Evolutionary conservation across 37 sponge, comb jelly and placozoan species (phyloP).

Genomic region (Crambe crambe): DNA sequence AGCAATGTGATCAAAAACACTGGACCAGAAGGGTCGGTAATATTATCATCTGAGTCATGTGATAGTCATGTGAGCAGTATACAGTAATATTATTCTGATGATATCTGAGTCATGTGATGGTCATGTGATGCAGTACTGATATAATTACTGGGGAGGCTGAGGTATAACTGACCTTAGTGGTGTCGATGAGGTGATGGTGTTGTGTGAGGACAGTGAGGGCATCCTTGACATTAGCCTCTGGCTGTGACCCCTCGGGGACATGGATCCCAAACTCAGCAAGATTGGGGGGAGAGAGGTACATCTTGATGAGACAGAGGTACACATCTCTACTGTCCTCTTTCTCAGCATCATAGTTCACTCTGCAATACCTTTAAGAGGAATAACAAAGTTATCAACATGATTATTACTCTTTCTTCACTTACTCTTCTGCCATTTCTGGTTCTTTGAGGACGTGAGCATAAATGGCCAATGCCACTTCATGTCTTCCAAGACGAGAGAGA

Average conservation of each 20-base stretch:
- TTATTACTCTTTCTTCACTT: too few species aligned
- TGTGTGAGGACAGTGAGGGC: slow-evolving; percentile 66
- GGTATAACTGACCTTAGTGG: slow-evolving; percentile 58
- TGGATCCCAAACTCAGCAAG: slow-evolving; percentile 42
- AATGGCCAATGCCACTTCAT: slow-evolving; percentile 87
- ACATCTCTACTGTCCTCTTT: slow-evolving; percentile 62
- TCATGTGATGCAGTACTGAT: neutral
- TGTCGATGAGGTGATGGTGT: slow-evolving; percentile 80
- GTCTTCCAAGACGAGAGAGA: slow-evolving; percentile 71
- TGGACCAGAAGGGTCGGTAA: neutral
- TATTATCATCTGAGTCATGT: neutral
- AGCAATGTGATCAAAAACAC: neutral
- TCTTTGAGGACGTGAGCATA: slow-evolving; percentile 86
- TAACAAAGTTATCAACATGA: neutral
- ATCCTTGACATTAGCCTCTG: slow-evolving; percentile 57
- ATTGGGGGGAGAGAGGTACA: slow-evolving; percentile 78
- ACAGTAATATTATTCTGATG: neutral
- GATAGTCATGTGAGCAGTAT: neutral
- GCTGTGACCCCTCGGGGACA: slow-evolving; percentile 18
- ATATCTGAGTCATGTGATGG: neutral
- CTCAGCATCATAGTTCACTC: slow-evolving; percentile 50
- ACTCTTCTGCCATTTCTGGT: slow-evolving; percentile 78
- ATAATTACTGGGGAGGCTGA: neutral
- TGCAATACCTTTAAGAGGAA: slow-evolving; percentile 47
- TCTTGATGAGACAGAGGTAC: slow-evolving; percentile 72